Conservation (phyloP, 2,888 invertebrate genomes). For the Ditylenchus weischeri region DNA sequence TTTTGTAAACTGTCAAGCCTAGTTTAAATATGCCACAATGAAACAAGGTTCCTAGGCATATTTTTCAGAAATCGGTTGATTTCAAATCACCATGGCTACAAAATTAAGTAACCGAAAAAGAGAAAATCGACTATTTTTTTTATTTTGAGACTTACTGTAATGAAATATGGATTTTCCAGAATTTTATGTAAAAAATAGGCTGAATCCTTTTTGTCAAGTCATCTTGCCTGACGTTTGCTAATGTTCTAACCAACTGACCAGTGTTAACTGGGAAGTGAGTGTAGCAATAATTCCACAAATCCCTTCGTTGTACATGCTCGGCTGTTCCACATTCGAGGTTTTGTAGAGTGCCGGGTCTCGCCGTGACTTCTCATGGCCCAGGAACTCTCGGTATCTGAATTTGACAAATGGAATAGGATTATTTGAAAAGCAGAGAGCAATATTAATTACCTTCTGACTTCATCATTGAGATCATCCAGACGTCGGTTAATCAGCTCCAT, state of each 20-base stretch:
- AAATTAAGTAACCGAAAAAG: no score
- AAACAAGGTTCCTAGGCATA: no score
- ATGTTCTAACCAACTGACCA: conserved; percentile 21
- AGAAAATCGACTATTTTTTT: no score
- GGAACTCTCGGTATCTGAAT: conserved; percentile 41
- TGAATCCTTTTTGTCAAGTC: no score
- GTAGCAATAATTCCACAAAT: conserved; percentile 43
- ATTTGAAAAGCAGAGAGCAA: not conserved
- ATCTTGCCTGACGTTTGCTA: no score
- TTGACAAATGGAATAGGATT: not conserved
- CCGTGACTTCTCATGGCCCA: conserved; percentile 44
- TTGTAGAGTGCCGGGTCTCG: conserved; percentile 46
- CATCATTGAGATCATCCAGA: conserved; percentile 46
- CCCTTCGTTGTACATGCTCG: conserved; percentile 38
- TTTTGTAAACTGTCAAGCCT: no score
- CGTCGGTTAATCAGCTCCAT: conserved; percentile 40
- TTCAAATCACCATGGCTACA: no score
- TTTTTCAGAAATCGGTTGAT: no score
- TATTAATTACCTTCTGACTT: conserved; percentile 24
- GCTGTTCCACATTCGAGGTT: conserved; percentile 40
- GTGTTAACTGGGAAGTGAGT: conserved; percentile 40
- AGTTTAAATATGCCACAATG: no score
- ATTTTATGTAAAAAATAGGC: no score
- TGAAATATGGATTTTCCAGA: no score
- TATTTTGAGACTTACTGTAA: no score